phyloP scores from a whole-genome alignment of 2,888 invertebrate species.

The Fragum whitleyi region DNA sequence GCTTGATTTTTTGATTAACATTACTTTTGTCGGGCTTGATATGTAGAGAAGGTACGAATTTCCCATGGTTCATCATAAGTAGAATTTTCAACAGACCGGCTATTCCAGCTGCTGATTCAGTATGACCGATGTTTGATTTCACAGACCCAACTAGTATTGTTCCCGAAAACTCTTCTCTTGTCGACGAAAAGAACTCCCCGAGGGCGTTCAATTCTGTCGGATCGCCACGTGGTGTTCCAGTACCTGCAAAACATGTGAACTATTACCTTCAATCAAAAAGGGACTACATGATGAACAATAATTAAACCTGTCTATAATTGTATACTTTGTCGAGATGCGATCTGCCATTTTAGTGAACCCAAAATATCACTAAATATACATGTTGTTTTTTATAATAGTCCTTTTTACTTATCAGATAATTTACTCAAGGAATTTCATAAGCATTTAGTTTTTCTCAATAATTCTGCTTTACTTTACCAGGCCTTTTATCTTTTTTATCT shows the following conservation, averaged over 20 bases:
- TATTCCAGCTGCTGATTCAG: slow-evolving; percentile 71
- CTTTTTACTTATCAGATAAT: no score
- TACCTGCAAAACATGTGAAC: slow-evolving; percentile 70
- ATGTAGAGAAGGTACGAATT: slow-evolving; percentile 69
- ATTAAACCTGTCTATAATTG: neutral
- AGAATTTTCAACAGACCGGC: slow-evolving; percentile 72
- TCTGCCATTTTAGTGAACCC: no score
- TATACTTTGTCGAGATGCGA: neutral
- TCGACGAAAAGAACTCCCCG: slow-evolving; percentile 45
- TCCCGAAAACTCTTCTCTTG: neutral
- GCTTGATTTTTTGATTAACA: slow-evolving; percentile 34
- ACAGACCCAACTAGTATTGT: slow-evolving; percentile 68
- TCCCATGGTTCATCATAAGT: slow-evolving; percentile 71
- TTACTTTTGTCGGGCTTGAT: slow-evolving; percentile 46
- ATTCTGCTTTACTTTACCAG: no score
- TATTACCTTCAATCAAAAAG: neutral
- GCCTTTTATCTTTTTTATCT: no score
- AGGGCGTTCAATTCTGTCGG: slow-evolving; percentile 68
- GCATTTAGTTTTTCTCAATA: no score
- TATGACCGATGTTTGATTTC: slow-evolving; percentile 75
- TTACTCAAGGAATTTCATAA: no score
- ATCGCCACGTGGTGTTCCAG: slow-evolving; percentile 73
- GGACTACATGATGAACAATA: neutral
- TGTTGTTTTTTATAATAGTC: no score
- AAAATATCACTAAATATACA: no score